A percentile compares a stretch with the other conserved stretches of the same genome.
Evolutionary conservation across 1,140 invertebrate genomes (phyloP).

Genomic region (Pseudachorutes palmiensis): DNA sequence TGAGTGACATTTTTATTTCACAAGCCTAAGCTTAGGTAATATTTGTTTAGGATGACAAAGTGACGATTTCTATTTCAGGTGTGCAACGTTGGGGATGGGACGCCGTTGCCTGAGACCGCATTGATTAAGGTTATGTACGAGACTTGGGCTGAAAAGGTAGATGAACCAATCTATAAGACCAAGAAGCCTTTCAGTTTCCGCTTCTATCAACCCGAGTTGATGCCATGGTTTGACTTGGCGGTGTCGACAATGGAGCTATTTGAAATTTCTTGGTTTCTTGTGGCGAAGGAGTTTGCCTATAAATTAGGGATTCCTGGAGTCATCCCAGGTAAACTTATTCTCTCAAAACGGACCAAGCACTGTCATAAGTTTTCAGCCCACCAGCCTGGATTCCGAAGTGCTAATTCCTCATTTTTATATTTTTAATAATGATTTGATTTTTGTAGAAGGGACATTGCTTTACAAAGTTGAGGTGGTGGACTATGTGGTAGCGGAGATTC

Average conservation of each 20-base stretch:
- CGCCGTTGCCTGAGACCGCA: not conserved
- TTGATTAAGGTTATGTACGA: not conserved
- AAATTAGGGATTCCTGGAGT: not conserved
- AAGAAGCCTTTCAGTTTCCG: not conserved
- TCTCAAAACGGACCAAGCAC: not conserved
- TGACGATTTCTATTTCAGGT: not conserved
- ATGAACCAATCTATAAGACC: not conserved
- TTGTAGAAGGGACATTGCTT: too few relatives aligned
- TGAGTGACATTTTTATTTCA: too few relatives aligned
- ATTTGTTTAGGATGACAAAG: too few relatives aligned
- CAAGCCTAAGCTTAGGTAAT: too few relatives aligned
- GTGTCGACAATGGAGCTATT: not conserved
- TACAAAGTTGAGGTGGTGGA: too few relatives aligned
- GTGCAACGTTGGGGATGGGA: not conserved
- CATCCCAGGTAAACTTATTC: not conserved
- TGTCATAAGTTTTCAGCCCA: too few relatives aligned
- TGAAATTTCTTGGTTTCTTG: not conserved
- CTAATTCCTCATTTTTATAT: too few relatives aligned
- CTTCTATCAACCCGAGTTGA: not conserved
- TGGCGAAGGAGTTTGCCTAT: not conserved
- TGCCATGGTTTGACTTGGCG: not conserved
- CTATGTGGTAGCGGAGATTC: too few relatives aligned
- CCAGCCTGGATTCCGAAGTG: too few relatives aligned
- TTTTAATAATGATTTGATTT: too few relatives aligned
- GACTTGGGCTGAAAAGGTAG: not conserved